Evolutionary conservation across 2,797 vertebrate genomes (phyloP), one percentile per base, ranked within the genome.

Genomic region (Bufotes viridis): DNA sequence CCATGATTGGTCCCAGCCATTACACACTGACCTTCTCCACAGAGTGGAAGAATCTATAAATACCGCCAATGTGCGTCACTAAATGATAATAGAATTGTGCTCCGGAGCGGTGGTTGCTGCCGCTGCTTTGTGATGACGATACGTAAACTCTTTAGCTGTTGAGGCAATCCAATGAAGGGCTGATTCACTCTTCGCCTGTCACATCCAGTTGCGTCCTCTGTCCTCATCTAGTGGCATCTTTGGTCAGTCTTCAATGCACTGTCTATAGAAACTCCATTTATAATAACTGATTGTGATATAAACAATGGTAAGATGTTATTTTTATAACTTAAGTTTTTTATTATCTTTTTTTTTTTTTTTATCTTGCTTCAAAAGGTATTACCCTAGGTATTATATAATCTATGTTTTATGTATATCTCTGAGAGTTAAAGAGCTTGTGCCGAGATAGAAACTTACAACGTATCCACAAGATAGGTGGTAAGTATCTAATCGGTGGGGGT

Each of bases 61-160:
- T 89, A 82, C 55, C 65, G 80, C 24, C 26, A 10, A 55, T 74
- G 88, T 89, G 88, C 88, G 88, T 89, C 88, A 89, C 3, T 67
- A 60, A 29, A 51, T 42, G 81, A 88, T 89, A 89, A 89, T 89
- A 86, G 80, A 89, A 86, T 89, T 89, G 84, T 78, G 63, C 86
- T 86, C n/a, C 24, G 58, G 55, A 79, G 81, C 81, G 72, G 65
- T 76, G 78, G 72, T 29, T 67, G 67, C 76, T 88, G 78, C 57
- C 78, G 81, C 69, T 85, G 67, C 84, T 82, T 85, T 89, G 80
- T 87, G 72, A 67, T 74, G 83, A 78, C 78, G 83, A 63, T 86
- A 83, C 53, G 7, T 60, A 72, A 85, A 85, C 87, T 69, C 84
- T 79, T 63, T 29, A 55, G n/a, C 72, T 74, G 60, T 11, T 75